Base-by-base conservation (phyloP, 2,113 vertebrate species). In the Ailuropoda melanoleuca region DNA sequence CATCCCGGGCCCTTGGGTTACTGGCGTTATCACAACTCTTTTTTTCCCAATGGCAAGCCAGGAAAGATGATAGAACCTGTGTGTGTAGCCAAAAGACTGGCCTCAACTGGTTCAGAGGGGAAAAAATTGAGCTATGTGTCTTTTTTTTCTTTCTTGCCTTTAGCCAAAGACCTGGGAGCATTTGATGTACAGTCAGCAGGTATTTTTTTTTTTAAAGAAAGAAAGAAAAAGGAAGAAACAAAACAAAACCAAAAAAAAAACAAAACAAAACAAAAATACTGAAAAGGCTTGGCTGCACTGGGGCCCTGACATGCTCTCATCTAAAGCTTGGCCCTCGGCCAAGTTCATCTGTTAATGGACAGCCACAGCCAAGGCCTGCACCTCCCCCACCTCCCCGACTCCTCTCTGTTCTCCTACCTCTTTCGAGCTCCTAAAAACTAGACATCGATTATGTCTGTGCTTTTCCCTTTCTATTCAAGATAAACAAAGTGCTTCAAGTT, bases 401-500 rank as follows among this genome's bases (percentile, higher is more conserved):
- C 98, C 72, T 46, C 98, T 98, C 98, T 98, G 98, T 98, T 98
- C 98, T 98, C 98, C 99, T 98, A 99, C 99, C 99, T 99, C 99
- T 98, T 99, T 98, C 98, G 98, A 99, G 99, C 99, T 99, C 99
- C 99, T 99, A 98, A 99, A 99, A 99, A 99, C 98, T 98, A 99
- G 99, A 99, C 99, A 99, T 99, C 99, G 99, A 99, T 99, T 99
- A 99, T 99, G 99, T 99, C 99, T 99, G 98, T 88, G 98, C 99
- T 98, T 99, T 99, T 99, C 99, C 99, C 98, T 99, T 99, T 99
- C 99, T 99, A 99, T 99, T 99, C 99, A 99, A 99, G 99, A 99
- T 99, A 99, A 99, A 99, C 99, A 99, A 99, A 99, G 99, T 99
- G 99, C 99, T 99, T 99, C 99, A 99, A 99, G 99, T 99, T 99